Conservation (phyloP, 1,140 invertebrate genomes). For the Drosophila asahinai region DNA sequence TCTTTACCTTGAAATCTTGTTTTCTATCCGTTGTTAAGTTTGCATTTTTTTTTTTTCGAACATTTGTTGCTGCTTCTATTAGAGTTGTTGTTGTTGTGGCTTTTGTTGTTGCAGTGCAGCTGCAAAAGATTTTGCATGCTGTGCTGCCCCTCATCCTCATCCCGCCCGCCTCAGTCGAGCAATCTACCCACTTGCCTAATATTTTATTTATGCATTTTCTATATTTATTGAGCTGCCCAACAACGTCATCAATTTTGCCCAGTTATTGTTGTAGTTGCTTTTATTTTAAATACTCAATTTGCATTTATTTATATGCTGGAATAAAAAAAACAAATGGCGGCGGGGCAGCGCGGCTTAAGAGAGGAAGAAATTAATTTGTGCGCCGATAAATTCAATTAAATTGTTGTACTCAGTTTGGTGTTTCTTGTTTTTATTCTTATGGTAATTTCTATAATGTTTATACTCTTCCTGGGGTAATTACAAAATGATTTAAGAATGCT, state of each 20-base stretch:
- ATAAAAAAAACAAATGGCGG: background rate
- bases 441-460: constrained; percentile 16
- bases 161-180: background rate
- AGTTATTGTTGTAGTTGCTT: constrained; percentile 37
- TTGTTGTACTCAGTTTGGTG: constrained; percentile 69
- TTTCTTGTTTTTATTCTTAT: constrained; percentile 21
- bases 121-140: constrained; percentile 77
- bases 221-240: constrained; percentile 70
- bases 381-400: constrained; percentile 80
- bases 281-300: constrained; percentile 79
- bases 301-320: constrained; percentile 71
- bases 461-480: constrained; percentile 18
- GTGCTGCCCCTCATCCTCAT: constrained; percentile 10
- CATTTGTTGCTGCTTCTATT: constrained; percentile 22
- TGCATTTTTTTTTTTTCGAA: constrained; percentile 60
- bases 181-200: constrained; percentile 55
- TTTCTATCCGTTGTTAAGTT: constrained; percentile 80
- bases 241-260: constrained; percentile 65
- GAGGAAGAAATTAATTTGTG: constrained; percentile 67
- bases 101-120: constrained; percentile 53
- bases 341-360: too few species aligned
- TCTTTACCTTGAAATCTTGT: constrained; percentile 83
- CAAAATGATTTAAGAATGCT: background rate
- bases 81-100: constrained; percentile 14
- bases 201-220: constrained; percentile 78